These are phyloP conservation scores for Tenebrio molitor DNA, from an alignment of 1,140 invertebrate species.

Conservation along the genomic window DNA sequence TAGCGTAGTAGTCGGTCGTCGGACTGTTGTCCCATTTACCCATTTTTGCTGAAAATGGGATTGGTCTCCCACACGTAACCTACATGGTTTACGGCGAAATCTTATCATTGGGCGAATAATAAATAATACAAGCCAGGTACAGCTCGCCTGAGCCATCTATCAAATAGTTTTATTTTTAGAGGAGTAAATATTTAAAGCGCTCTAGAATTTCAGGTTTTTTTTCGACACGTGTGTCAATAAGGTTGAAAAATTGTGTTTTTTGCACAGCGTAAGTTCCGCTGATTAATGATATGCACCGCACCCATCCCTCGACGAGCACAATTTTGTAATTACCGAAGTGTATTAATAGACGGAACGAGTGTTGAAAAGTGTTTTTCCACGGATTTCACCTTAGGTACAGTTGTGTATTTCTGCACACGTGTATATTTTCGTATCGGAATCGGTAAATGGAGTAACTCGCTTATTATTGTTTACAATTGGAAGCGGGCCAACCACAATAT, in stretches of 20 bases:
- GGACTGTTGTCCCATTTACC: too few species aligned
- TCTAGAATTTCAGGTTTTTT: constrained; percentile 25
- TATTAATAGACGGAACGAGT: constrained; percentile 21
- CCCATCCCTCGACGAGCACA: not conserved
- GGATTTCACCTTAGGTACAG: constrained; percentile 1
- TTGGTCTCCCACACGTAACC: too few species aligned
- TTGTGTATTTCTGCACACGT: constrained; percentile 39
- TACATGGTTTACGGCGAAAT: too few species aligned
- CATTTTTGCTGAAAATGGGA: too few species aligned
- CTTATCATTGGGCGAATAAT: too few species aligned
- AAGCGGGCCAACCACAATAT: constrained; percentile 42
- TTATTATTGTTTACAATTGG: constrained; percentile 42
- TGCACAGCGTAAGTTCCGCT: constrained; percentile 10
- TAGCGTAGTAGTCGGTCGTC: too few species aligned
- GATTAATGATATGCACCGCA: constrained; percentile 18
- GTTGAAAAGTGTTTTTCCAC: constrained; percentile 17
- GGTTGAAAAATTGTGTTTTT: constrained; percentile 36
- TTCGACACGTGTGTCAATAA: constrained; percentile 13
- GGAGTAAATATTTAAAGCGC: constrained; percentile 8
- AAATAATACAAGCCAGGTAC: not conserved
- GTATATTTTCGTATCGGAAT: constrained; percentile 40
- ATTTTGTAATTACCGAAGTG: constrained; percentile 11
- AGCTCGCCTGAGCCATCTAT: not conserved
- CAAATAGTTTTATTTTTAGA: constrained; percentile 6
- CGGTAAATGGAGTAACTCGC: constrained; percentile 43